Conservation (phyloP, 2,113 vertebrate genomes). For the Haemorhous mexicanus region DNA sequence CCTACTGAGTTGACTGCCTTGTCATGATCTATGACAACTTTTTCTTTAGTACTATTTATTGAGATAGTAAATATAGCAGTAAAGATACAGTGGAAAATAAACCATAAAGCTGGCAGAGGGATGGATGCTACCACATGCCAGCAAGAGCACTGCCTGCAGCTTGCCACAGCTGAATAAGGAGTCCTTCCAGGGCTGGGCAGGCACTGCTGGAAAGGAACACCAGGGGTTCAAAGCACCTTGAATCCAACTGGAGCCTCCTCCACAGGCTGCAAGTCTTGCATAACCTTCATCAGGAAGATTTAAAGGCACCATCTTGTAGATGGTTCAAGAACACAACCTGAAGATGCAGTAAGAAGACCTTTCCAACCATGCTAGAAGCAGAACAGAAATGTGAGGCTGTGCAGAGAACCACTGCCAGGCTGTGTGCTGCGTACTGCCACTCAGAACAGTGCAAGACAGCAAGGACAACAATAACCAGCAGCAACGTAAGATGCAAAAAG, state of each 20-base stretch:
- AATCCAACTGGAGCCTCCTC: neutral
- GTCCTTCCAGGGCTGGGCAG: neutral
- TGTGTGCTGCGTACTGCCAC: rapidly evolving
- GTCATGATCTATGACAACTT: neutral
- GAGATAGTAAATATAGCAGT: neutral
- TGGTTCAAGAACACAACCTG: neutral
- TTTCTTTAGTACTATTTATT: neutral
- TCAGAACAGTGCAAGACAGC: rapidly evolving
- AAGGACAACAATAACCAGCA: neutral
- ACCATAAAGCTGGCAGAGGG: neutral
- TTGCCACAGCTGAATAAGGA: neutral
- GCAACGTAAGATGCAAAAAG: neutral
- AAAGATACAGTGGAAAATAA: neutral
- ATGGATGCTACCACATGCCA: neutral
- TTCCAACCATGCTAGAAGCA: neutral
- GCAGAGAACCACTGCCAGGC: neutral
- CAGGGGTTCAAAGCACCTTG: neutral
- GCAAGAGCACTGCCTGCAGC: neutral
- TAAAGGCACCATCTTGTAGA: neutral
- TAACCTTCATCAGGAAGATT: neutral
- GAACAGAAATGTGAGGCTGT: neutral
- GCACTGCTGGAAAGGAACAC: neutral
- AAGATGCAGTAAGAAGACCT: neutral
- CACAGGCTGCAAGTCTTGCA: neutral
- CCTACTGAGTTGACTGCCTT: neutral